phyloP scores from a whole-genome alignment of 2,113 vertebrate genomes.

The Peromyscus maniculatus region DNA sequence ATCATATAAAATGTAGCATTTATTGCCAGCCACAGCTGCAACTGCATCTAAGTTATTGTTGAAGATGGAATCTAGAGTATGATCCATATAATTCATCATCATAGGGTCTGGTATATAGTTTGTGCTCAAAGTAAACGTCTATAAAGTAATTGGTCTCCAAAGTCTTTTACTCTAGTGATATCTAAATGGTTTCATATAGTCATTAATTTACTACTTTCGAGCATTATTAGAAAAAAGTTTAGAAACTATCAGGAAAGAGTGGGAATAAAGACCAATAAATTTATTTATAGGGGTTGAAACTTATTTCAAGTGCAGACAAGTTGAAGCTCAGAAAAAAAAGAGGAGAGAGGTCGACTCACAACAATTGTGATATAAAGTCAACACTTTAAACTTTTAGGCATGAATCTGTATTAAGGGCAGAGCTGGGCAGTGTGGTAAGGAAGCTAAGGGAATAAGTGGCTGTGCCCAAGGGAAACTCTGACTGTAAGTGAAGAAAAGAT shows the following conservation, averaged over 20 bases:
- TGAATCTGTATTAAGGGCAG: neutral
- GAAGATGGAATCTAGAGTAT: neutral
- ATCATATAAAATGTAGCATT: neutral
- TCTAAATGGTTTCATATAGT: neutral
- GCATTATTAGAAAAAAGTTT: neutral
- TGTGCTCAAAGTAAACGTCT: neutral
- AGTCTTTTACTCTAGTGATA: neutral
- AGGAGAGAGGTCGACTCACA: neutral
- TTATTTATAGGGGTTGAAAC: neutral
- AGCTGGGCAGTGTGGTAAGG: neutral
- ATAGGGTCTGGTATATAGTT: neutral
- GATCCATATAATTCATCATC: neutral
- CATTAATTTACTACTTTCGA: neutral
- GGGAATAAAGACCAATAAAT: neutral
- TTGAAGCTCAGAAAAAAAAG: neutral
- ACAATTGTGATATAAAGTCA: neutral
- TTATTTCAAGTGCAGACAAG: neutral
- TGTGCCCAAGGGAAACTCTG: neutral
- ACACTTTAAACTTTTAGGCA: neutral
- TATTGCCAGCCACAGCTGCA: neutral
- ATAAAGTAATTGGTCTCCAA: neutral
- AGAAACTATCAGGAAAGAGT: neutral
- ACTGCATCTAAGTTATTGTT: neutral
- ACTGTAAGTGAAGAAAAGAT: neutral
- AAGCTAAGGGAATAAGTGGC: neutral